These are phyloP conservation scores for Ectobius pallidus DNA, from an alignment of 2,888 invertebrate species.

Conservation along the genomic window DNA sequence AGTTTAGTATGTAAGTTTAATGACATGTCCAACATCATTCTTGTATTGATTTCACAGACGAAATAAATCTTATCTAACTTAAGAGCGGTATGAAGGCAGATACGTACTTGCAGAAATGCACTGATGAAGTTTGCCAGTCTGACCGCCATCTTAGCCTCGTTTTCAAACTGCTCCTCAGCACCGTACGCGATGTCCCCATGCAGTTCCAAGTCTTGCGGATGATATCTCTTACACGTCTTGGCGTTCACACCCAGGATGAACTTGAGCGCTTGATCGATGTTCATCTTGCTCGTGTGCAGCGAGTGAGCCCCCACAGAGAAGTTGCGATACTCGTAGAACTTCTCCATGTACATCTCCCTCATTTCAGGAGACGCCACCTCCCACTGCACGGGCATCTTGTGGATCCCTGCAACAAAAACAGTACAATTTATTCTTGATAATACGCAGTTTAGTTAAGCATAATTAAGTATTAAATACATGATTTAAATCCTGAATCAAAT, in stretches of 20 bases:
- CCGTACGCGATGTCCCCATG: slow-evolving; percentile 89
- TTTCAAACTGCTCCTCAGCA: slow-evolving; percentile 86
- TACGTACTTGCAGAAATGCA: slow-evolving; percentile 83
- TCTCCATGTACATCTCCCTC: slow-evolving; percentile 75
- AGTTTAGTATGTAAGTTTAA: too few relatives aligned
- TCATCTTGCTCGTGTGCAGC: slow-evolving; percentile 69
- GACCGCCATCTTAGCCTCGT: slow-evolving; percentile 96
- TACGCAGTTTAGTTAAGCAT: neutral
- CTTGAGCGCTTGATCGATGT: slow-evolving; percentile 77
- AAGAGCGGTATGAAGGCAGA: too few relatives aligned
- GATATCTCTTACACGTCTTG: slow-evolving; percentile 69
- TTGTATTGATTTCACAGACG: too few relatives aligned
- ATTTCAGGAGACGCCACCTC: slow-evolving; percentile 72
- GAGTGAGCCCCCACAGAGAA: slow-evolving; percentile 69
- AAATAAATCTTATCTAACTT: too few relatives aligned
- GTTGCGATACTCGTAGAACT: slow-evolving; percentile 76
- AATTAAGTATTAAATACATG: too few relatives aligned
- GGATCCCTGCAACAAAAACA: slow-evolving; percentile 68
- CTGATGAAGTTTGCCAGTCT: slow-evolving; percentile 95
- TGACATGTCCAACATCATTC: too few relatives aligned
- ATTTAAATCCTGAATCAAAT: too few relatives aligned
- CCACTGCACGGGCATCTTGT: slow-evolving; percentile 85
- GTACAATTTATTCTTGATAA: too few relatives aligned
- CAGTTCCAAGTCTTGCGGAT: slow-evolving; percentile 74
- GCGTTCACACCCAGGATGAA: slow-evolving; percentile 75